Conservation (phyloP, 2,888 invertebrate genomes). For the Loripinus fragilis region DNA sequence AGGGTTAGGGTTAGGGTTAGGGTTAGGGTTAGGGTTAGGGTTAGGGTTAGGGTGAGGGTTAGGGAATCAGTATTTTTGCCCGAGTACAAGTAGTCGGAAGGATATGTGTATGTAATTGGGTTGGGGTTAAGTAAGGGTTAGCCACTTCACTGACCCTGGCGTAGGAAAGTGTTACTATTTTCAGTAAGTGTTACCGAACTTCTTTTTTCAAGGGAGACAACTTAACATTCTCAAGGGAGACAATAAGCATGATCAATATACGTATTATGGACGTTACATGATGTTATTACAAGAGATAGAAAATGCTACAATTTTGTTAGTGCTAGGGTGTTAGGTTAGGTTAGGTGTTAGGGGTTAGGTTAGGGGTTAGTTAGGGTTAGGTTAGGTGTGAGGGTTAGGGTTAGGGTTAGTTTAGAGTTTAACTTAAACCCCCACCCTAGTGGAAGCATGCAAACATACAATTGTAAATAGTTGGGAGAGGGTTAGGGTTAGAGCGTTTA, state of each 20-base stretch:
- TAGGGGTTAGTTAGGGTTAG: constrained; percentile 23
- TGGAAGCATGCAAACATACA: no score
- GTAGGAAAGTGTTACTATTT: neutral
- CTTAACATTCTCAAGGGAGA: no score
- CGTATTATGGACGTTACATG: no score
- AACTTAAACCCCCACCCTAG: no score
- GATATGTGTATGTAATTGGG: neutral
- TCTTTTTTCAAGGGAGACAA: no score
- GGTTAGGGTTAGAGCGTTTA: constrained; percentile 23
- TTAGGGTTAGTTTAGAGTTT: constrained; percentile 12
- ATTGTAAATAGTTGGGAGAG: no score
- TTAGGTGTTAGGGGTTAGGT: constrained; percentile 1
- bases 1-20: neutral
- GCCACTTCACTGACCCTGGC: no score
- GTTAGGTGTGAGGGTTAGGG: constrained; percentile 16
- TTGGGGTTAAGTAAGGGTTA: constrained; percentile 11
- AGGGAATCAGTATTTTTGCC: constrained; percentile 21
- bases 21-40: constrained; percentile 16
- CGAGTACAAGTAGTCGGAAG: constrained; percentile 1
- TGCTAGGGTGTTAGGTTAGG: neutral
- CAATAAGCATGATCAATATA: no score
- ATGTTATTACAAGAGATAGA: no score
- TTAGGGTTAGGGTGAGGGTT: constrained; percentile 3
- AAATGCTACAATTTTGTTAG: no score
- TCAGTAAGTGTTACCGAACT: no score